Percentiles rank a stretch among this genome's conserved stretches.
Evolutionary conservation across 2,888 invertebrate species (phyloP).

Genomic region (Neria commutata): DNA sequence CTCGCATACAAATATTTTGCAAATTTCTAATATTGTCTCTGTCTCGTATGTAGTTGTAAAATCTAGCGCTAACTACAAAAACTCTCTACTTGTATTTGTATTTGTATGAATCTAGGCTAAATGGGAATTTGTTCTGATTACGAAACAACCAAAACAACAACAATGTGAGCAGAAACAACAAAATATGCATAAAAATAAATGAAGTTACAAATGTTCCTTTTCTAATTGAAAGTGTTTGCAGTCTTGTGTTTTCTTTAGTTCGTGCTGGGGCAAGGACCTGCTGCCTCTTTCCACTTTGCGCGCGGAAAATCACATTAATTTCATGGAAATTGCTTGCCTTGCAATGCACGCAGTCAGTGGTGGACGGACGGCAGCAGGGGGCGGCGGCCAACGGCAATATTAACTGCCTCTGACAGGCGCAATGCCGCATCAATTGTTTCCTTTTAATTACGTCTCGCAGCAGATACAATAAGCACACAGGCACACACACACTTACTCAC

Average conservation of each 20-base stretch:
- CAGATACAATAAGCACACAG: background rate
- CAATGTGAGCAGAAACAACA: background rate
- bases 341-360: no score
- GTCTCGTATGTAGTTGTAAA: background rate
- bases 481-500: background rate
- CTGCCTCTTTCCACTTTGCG: background rate
- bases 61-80: no score
- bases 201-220: background rate
- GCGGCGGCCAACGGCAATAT: no score
- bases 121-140: background rate
- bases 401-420: slow-evolving; percentile 33
- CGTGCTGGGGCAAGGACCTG: no score
- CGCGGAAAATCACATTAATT: background rate
- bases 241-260: no score
- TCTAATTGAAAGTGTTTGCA: background rate
- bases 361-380: no score
- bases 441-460: background rate
- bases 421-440: slow-evolving; percentile 32
- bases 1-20: background rate
- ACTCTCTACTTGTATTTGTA: background rate
- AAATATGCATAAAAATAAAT: background rate
- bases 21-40: slow-evolving; percentile 1
- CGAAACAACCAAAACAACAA: background rate
- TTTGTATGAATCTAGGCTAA: background rate
- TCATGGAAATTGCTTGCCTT: no score